Conservation (phyloP, 2,113 vertebrate species). For the Stigmatopora nigra region DNA sequence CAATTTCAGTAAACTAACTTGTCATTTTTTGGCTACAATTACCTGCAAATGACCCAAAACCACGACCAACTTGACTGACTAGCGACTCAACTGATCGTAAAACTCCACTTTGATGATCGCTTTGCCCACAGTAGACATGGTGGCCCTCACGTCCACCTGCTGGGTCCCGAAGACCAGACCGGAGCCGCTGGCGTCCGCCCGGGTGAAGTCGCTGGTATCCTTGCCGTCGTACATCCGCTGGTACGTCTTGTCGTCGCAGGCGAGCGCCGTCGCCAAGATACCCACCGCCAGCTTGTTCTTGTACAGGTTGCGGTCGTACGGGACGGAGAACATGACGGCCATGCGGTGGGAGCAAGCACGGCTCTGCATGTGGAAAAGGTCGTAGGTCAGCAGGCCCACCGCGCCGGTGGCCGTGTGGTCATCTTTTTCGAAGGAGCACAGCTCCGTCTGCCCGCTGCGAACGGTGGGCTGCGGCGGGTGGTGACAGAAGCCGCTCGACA, state of each 20-base stretch:
- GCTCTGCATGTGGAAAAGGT: slow-evolving; percentile 60
- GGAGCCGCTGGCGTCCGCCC: slow-evolving; percentile 30
- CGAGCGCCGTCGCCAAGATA: slow-evolving; percentile 27
- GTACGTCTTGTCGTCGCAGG: slow-evolving; percentile 61
- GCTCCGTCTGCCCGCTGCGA: slow-evolving; percentile 38
- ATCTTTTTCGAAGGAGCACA: slow-evolving; percentile 68
- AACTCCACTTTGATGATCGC: slow-evolving; percentile 67
- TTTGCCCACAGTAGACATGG: slow-evolving; percentile 62
- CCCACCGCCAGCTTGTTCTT: slow-evolving; percentile 61
- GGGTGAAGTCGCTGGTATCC: slow-evolving; percentile 41
- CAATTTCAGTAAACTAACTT: neutral
- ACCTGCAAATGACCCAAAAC: neutral
- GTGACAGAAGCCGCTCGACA: slow-evolving; percentile 57
- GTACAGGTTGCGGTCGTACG: slow-evolving; percentile 58
- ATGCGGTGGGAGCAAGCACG: slow-evolving; percentile 41
- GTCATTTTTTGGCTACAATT: neutral
- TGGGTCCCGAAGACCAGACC: slow-evolving; percentile 30
- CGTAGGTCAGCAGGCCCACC: slow-evolving; percentile 65
- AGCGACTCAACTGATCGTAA: slow-evolving; percentile 55
- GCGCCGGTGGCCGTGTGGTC: slow-evolving; percentile 57
- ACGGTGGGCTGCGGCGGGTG: slow-evolving; percentile 65
- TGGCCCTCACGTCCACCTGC: slow-evolving; percentile 51
- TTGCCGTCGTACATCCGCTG: slow-evolving; percentile 60
- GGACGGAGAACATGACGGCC: slow-evolving; percentile 68
- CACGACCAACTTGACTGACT: slow-evolving; percentile 3